phyloP scores from a whole-genome alignment of 2,113 vertebrate species.

The Chaenogobius annularis region DNA sequence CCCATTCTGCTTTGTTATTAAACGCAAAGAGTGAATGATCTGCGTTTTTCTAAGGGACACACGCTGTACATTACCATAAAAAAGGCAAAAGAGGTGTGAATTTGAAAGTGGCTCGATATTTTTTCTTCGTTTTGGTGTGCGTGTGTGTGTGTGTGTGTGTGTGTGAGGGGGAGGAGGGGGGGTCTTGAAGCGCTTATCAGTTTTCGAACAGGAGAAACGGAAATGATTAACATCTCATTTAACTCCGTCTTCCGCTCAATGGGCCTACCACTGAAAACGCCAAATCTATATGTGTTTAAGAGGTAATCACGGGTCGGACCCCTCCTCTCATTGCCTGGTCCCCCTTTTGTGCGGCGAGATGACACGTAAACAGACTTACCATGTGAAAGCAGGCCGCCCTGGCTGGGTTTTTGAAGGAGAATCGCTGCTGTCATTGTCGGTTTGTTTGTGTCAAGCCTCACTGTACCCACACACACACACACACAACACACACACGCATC shows the following conservation, averaged over 20 bases:
- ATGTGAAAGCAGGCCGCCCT: conserved; percentile 71
- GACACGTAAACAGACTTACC: conserved; percentile 78
- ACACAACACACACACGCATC: conserved; percentile 17
- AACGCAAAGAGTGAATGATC: conserved; percentile 64
- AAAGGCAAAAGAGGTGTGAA: conserved; percentile 39
- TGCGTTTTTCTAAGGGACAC: conserved; percentile 62
- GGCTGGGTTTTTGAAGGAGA: conserved; percentile 64
- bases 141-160: no score
- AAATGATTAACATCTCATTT: conserved; percentile 83
- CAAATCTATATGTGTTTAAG: conserved; percentile 74
- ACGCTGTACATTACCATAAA: conserved; percentile 67
- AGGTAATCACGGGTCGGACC: conserved; percentile 69
- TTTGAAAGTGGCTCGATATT: conserved; percentile 20
- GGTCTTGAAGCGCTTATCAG: conserved; percentile 73
- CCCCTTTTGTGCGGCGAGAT: conserved; percentile 49
- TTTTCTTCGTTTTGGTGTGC: neutral
- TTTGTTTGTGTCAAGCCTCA: conserved; percentile 43
- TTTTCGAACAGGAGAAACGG: conserved; percentile 72
- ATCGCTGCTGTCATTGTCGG: conserved; percentile 63
- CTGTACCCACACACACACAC: conserved; percentile 38
- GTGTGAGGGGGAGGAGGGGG: conserved; percentile 15
- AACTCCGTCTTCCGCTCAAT: conserved; percentile 71
- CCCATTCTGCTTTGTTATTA: conserved; percentile 64
- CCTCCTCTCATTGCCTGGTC: conserved; percentile 17
- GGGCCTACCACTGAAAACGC: conserved; percentile 58